A percentile compares a stretch with the other conserved stretches of the same genome.
These are phyloP conservation scores for Hiodon alosoides DNA, from an alignment of 2,113 vertebrate genomes.

Conservation along the genomic window DNA sequence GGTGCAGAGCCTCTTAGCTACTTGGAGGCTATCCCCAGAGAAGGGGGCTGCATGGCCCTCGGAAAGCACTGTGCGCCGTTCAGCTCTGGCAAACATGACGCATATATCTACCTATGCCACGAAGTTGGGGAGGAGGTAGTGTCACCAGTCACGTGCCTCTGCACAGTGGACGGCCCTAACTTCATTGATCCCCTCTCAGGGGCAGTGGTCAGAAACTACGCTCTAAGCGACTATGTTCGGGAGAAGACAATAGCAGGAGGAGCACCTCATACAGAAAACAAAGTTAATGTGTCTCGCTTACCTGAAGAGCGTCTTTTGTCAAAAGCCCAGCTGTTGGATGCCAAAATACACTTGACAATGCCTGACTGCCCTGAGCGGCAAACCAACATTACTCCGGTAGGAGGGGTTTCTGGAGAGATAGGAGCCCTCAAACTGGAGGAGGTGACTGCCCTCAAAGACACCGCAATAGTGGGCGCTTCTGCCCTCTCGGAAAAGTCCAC, in stretches of 20 bases:
- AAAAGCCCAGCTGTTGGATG: conserved; percentile 42
- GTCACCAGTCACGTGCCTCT: conserved; percentile 52
- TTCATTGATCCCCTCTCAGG: conserved; percentile 67
- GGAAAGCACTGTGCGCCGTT: conserved; percentile 44
- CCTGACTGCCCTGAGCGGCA: conserved; percentile 38
- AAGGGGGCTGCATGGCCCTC: conserved; percentile 52
- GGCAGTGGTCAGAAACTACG: conserved; percentile 54
- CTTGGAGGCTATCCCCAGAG: conserved; percentile 53
- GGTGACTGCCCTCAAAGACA: neutral
- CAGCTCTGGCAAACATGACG: conserved; percentile 48
- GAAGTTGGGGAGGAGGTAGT: conserved; percentile 46
- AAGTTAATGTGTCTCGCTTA: conserved; percentile 51
- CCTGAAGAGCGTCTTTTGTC: conserved; percentile 48
- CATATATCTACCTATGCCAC: conserved; percentile 61
- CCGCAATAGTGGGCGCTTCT: conserved; percentile 25
- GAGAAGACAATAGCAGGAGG: conserved; percentile 45
- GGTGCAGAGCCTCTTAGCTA: conserved; percentile 50
- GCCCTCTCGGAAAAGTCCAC: conserved; percentile 42
- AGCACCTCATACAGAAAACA: conserved; percentile 44
- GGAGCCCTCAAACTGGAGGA: neutral
- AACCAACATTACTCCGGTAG: conserved; percentile 31
- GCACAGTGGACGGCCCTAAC: conserved; percentile 42
- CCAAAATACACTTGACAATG: conserved; percentile 10
- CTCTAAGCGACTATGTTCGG: conserved; percentile 42
- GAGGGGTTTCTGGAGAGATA: neutral